Evolutionary conservation across 2,113 vertebrate genomes (phyloP), one percentile per base, ranked within the genome.

Genomic region (Podarcis muralis): DNA sequence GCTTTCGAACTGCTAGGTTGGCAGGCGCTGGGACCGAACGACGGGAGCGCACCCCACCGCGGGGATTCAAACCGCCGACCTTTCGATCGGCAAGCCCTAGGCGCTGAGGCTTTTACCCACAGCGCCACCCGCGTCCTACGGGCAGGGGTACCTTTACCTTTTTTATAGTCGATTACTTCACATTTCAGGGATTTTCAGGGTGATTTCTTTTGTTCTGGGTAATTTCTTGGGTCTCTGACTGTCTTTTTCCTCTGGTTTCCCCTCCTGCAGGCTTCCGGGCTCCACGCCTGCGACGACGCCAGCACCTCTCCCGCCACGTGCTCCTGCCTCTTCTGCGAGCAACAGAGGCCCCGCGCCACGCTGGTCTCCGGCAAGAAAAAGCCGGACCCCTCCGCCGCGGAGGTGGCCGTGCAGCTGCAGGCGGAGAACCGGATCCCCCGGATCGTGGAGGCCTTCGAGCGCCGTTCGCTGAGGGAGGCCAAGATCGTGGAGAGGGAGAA

Each of bases 401-500:
- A 57, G 23, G 89, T 86, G 43, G 71, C 89, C 0, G 32, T 53
- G 40, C 59, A 18, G 25, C 62, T 90, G 1, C 79, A 77, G 32
- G 84, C 84, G 0, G 84, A 86, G 80, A 83, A 86, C 25, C 80
- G 84, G 0, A 43, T 90, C 9, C 72, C 84, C 8, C 72, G 79
- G 62, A 87, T 90, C 18, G 89, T 90, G 84, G 89, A 86, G 43
- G 84, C 84, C 6, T 90, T 90, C 0, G 89, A 90, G 84, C 72
- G 84, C 5, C 79, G 84, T 1, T 83, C 89, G 43, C 32, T 53
- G n/a, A 23, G 79, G 27, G 88, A 90, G 32, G 79, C 88, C 79
- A 90, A 83, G 79, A n/a, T 13, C 3, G 79, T 59, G 1, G 25
- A 76, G 3, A 62, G n/a, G n/a, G 79, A 90, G 57, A 30, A 25